Percentiles rank a stretch among this genome's conserved stretches.
Evolutionary conservation across 2,113 vertebrate genomes (phyloP).

Genomic region (Corythoichthys haematopterus): DNA sequence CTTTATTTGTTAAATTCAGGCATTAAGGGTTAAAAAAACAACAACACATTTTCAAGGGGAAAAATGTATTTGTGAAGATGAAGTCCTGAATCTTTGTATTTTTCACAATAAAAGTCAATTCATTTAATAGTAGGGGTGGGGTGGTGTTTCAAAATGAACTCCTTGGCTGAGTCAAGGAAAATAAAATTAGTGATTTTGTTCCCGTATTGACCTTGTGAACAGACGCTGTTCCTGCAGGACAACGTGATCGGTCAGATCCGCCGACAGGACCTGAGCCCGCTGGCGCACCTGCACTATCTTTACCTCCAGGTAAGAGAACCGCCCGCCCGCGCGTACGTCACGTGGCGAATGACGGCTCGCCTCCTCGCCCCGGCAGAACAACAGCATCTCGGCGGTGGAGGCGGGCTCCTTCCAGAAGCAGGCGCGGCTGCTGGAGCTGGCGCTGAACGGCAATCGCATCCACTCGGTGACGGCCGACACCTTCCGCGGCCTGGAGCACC

Average conservation of each 20-base stretch:
- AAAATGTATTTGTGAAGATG: no score
- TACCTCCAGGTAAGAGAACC: conserved; percentile 71
- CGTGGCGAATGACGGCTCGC: not conserved
- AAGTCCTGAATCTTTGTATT: no score
- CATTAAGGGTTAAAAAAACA: no score
- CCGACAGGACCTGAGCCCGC: conserved; percentile 66
- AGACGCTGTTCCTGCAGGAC: conserved; percentile 89
- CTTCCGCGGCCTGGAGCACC: conserved; percentile 80
- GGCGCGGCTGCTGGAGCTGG: conserved; percentile 78
- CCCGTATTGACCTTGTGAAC: not conserved
- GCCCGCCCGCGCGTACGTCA: not conserved
- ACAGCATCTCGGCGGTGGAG: conserved; percentile 80
- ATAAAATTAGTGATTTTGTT: not conserved
- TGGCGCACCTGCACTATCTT: conserved; percentile 77
- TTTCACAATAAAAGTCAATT: no score
- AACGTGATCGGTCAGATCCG: conserved; percentile 80
- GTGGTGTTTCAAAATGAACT: not conserved
- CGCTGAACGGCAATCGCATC: conserved; percentile 83
- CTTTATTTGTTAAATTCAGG: no score
- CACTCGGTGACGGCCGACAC: conserved; percentile 74
- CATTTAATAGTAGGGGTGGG: no score
- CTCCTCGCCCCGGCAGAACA: conserved; percentile 68
- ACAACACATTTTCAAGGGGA: no score
- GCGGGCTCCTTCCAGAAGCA: conserved; percentile 76
- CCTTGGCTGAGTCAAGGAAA: not conserved